These are phyloP conservation scores for Pollenia griseotomentosa DNA, from an alignment of 2,888 invertebrate species.

Conservation along the genomic window DNA sequence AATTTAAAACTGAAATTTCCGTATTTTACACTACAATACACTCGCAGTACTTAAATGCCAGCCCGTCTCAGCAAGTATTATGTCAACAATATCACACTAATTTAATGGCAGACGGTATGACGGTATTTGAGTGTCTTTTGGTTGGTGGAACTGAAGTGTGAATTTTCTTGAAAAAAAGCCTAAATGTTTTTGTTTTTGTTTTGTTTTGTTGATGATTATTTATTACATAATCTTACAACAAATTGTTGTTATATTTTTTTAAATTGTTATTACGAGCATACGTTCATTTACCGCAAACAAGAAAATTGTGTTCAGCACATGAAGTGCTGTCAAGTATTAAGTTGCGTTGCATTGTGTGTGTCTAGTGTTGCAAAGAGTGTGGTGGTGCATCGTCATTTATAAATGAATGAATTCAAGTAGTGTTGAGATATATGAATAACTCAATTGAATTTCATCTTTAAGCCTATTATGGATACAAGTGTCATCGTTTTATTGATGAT, in stretches of 20 bases:
- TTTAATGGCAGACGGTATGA: conserved; percentile 20
- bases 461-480: conserved; percentile 2
- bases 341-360: background rate
- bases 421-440: background rate
- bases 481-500: conserved; percentile 6
- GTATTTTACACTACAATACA: conserved; percentile 16
- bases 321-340: conserved; percentile 28
- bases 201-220: background rate
- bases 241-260: background rate
- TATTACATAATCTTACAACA: conserved; percentile 35
- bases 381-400: background rate
- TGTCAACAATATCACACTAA: conserved; percentile 24
- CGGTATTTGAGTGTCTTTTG: conserved; percentile 18
- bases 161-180: background rate
- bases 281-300: conserved; percentile 21
- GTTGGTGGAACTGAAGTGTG: conserved; percentile 32
- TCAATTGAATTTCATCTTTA: conserved; percentile 18
- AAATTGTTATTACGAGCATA: background rate
- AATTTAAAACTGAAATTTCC: conserved; percentile 25
- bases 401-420: background rate
- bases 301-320: conserved; percentile 20
- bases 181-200: background rate
- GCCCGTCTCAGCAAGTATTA: background rate
- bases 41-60: background rate
- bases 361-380: background rate